Evolutionary conservation across 2,113 vertebrate species (phyloP), one percentile per base, ranked within the genome.

Genomic region (Hypocryptadius cinnamomeus): DNA sequence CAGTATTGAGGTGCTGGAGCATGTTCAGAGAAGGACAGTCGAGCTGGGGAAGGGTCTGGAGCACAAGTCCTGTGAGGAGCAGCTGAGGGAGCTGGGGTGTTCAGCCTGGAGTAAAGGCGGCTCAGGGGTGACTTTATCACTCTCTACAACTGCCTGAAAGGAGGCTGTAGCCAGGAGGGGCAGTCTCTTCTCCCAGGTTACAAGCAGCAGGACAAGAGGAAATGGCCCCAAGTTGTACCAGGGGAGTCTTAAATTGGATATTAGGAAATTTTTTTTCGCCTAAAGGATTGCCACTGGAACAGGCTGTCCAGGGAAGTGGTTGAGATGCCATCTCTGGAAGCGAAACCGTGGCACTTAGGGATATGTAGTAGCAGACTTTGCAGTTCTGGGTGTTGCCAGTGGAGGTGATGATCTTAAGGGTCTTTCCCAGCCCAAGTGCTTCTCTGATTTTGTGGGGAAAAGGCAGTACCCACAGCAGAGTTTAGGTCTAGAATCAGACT

Each of bases 1-100:
- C 0, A 0, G 40, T n/a, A n/a, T 3, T 39, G 45, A 45, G 39
- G 45, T 0, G 16, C 45, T 68, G 53, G 24, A 74, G 11, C 0
- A 0, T 14, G 45, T 60, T 20, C 77, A 59, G 23, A 66, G 39
- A 66, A n/a, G 10, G 22, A 12, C 8, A n/a, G 2, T 0, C 0
- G 2, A 66, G 23, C 28, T 44, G 28, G 13, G 9, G n/a, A 60
- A 68, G 28, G 14, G 11, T 25, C n/a, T 60, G 69, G 23, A 60
- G 4, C 33, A 8, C 53, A 51, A n/a, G 16, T 39, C 7, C 6
- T 2, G 3, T 60, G 69, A 60, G 53, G 20, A 74, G 23, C 0
- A 10, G 53, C 45, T 66, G 45, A 45, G 11, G 3, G 3, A 74
- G 24, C 39, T 81, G 45, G 9, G 10, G 8, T 66, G 21, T 53